phyloP scores from a whole-genome alignment of 2,888 invertebrate genomes.

The Tupiocoris notatus region DNA sequence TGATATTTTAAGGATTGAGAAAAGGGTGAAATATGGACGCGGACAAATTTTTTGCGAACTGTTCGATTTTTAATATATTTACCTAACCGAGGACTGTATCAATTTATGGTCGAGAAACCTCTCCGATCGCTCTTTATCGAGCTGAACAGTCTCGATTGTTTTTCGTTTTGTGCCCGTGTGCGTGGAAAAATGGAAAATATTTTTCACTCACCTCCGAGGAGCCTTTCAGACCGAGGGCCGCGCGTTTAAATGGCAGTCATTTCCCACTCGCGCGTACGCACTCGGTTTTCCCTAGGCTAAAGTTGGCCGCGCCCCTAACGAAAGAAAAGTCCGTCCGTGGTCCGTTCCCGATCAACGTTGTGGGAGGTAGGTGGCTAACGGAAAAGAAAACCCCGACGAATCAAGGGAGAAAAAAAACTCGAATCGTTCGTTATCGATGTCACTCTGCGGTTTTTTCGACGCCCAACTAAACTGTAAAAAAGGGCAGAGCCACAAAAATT shows the following conservation, averaged over 20 bases:
- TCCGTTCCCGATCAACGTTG: not conserved
- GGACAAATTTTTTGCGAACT: too few relatives aligned
- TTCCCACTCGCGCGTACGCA: slow-evolving; percentile 24
- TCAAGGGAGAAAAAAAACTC: not conserved
- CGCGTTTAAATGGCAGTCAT: slow-evolving; percentile 38
- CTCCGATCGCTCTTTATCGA: too few relatives aligned
- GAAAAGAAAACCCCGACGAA: not conserved
- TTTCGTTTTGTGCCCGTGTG: too few relatives aligned
- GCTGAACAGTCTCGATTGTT: too few relatives aligned
- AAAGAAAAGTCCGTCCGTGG: not conserved
- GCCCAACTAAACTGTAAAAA: slow-evolving; percentile 31
- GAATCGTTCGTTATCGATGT: not conserved
- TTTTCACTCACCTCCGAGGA: slow-evolving; percentile 29
- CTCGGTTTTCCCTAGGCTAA: slow-evolving; percentile 28
- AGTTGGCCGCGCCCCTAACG: slow-evolving; percentile 33
- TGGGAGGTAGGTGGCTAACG: not conserved
- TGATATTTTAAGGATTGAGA: too few relatives aligned
- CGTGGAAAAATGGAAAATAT: not conserved
- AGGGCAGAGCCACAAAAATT: slow-evolving; percentile 34
- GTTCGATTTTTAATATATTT: too few relatives aligned
- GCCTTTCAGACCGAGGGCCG: slow-evolving; percentile 39
- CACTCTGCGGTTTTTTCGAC: not conserved
- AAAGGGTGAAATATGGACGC: too few relatives aligned
- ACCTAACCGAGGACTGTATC: too few relatives aligned
- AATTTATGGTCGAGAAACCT: too few relatives aligned